Base-by-base conservation (phyloP, 1,140 invertebrate genomes). In the Drosophila kohkoa region DNA sequence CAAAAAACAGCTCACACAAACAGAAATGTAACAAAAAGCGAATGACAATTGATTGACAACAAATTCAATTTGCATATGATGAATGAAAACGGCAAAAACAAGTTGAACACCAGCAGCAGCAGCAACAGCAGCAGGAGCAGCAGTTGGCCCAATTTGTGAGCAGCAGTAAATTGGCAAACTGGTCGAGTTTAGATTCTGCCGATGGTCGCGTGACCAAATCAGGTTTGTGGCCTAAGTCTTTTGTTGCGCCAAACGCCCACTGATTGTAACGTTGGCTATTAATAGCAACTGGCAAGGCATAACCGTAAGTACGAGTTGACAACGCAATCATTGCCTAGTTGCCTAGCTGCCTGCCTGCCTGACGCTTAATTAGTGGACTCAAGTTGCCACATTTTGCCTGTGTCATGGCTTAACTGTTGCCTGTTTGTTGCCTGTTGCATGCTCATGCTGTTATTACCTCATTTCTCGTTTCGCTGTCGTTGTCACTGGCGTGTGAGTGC, bases 141-240 rank as follows among this genome's bases (percentile, higher is more conserved):
- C 55, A 48, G 41, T 32, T 68, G 65, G 15, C 65, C 63, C 46
- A 63, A 75, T 70, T 75, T 43, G 38, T 48, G 8, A 45, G 41
- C 48, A 30, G 32, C 32, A 32, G n/a, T 20, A 57, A 60, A 49
- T 60, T 32, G 25, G 15, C 45, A 43, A 16, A 65, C 51, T 43
- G 43, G 58, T 65, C 49, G 35, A 10, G 25, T 15, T 49, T 16
- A 52, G 28, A 75, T 60, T 70, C 35, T 62, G 49, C 41, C 20
- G 54, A 20, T 30, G 20, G 41, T 59, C 67, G 60, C 60, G 45
- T 66, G 63, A 60, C 46, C 35, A 32, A 89, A 68, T 3, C 81
- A 46, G 85, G 85, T 88, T 88, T 81, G 83, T 81, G 72, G 77
- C 71, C 75, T 54, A 54, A 81, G 70, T 88, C 83, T 89, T 82